Evolutionary conservation across 2,888 invertebrate species (phyloP), one percentile per base, ranked within the genome.

Genomic region (Tachina grossa): DNA sequence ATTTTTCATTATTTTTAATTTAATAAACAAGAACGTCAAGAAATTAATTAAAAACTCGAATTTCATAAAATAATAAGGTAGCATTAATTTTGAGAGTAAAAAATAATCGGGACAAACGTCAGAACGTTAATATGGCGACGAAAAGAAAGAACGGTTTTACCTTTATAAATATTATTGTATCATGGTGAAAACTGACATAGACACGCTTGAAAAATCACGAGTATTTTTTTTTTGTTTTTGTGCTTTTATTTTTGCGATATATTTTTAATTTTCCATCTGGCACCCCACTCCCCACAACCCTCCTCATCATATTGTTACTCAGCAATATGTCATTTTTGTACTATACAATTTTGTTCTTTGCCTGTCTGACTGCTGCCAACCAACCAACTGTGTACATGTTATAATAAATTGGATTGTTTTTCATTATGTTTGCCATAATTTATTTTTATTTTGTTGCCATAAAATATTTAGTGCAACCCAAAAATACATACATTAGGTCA

Each of bases 161-260:
- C n/a, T n/a, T n/a, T n/a, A n/a, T n/a, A n/a, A n/a, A n/a, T n/a
- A n/a, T n/a, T n/a, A n/a, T n/a, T n/a, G n/a, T n/a, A n/a, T n/a
- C n/a, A n/a, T n/a, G n/a, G 49, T 79, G 63, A 57, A 78, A 78
- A 61, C 74, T 66, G 31, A 6, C 31, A 31, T 53, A 68, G 66
- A 75, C 47, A 81, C 45, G 61, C 68, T 69, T 63, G 51, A 75
- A 68, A 63, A 68, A 63, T 47, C 61, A 39, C 19, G 10, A 45
- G 43, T 63, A n/a, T n/a, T n/a, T n/a, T 63, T 31, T 61, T 61
- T 47, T 69, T 63, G 47, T 31, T 76, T 82, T 19, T 82, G 45
- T 39, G 59, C 51, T 9, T 49, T 39, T 45, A 55, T 76, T 65
- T 45, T 76, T 65, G n/a, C 51, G 63, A 53, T 43, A 63, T 43